A percentile compares a stretch with the other conserved stretches of the same genome.
Evolutionary conservation across 2,797 vertebrate genomes (phyloP).

Genomic region (Numenius phaeopus): DNA sequence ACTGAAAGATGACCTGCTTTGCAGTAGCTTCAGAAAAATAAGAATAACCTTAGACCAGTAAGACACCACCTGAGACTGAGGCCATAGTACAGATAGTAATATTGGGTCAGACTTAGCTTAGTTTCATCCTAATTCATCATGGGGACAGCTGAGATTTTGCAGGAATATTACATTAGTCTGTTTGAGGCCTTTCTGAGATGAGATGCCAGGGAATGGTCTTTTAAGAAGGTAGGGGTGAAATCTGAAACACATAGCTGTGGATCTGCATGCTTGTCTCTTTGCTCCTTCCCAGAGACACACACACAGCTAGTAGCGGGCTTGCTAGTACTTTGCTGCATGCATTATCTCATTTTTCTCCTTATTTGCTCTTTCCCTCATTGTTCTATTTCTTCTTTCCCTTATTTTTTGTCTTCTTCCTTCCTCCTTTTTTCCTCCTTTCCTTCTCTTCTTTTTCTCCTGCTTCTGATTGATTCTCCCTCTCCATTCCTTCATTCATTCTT

Average conservation of each 20-base stretch:
- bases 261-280: not conserved
- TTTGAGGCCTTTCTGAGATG: not conserved
- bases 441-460: not conserved
- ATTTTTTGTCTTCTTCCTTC: not conserved
- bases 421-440: rapidly evolving
- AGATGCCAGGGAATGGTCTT: not conserved
- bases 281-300: not conserved
- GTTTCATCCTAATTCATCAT: not conserved
- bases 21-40: not conserved
- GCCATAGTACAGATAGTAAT: not conserved
- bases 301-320: not conserved
- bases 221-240: not conserved
- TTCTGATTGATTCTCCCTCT: not conserved
- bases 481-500: not conserved
- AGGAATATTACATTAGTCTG: not conserved
- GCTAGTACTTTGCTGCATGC: not conserved
- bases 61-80: not conserved
- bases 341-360: not conserved
- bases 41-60: not conserved
- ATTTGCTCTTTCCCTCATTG: not conserved
- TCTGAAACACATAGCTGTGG: not conserved
- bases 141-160: not conserved
- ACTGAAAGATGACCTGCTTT: conserved; percentile 4
- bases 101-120: not conserved
- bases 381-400: not conserved